Base-by-base conservation (phyloP, 2,113 vertebrate species). In the Calonectris borealis region DNA sequence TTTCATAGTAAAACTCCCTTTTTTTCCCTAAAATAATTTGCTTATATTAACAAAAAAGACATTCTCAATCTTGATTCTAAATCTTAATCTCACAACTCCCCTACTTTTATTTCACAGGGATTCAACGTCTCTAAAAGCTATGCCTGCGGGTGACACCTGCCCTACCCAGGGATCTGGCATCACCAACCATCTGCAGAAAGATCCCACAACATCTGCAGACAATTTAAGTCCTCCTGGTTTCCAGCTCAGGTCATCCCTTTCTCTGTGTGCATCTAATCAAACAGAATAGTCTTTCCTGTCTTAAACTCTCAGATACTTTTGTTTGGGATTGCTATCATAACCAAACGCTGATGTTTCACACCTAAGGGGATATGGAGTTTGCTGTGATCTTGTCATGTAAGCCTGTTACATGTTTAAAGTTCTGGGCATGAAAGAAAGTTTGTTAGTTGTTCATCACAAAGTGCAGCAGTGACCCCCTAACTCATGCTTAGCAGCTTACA, bases 1-100 rank as follows among this genome's bases (percentile, higher is more conserved):
- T 72, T 94, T 65, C n/a, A 68, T 38, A 36, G 13, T 54, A 16
- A 49, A 76, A 7, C 1, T 1, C 0, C 1, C 1, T 3, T 21
- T 19, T n/a, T 1, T 0, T 2, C 4, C 24, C 10, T 7, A 10
- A 75, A 86, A 25, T 51, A 48, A 51, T 83, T 76, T 42, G 6
- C 22, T 72, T 64, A 17, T 46, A 36, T 76, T 75, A 42, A 62
- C 5, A 84, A 65, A 80, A 85, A 71, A 4, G 0, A 18, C 8
- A 72, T 36, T 84, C 31, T 49, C 26, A 55, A 7, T 40, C 31
- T 55, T 36, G 16, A 7, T 60, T 91, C 16, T 29, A 66, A 51
- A 83, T 66, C 51, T 60, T 65, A 60, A 62, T 48, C 7, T 52
- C 32, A 38, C 22, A 65, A 11, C 4, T 24, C 17, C 18, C 24